Evolutionary conservation across 2,888 invertebrate species (phyloP).

Genomic region (Escarpia spicata): DNA sequence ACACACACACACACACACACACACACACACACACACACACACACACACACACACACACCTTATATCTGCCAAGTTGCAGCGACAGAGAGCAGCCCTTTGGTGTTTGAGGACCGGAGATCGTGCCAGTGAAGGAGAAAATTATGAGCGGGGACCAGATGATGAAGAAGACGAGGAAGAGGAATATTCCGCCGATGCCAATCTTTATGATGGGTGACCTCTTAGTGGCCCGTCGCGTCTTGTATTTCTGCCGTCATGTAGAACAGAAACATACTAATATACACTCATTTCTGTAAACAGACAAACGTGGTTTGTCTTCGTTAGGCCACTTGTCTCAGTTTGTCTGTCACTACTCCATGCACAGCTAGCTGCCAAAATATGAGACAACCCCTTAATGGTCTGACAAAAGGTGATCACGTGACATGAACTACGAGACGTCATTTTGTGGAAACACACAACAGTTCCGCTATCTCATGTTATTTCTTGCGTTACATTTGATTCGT

Average conservation of each 20-base stretch:
- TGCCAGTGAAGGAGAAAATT: conserved; percentile 79
- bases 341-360: too few relatives aligned
- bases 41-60: conserved; percentile 61
- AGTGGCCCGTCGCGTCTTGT: conserved; percentile 89
- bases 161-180: conserved; percentile 78
- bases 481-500: too few relatives aligned
- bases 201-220: conserved; percentile 84
- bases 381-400: too few relatives aligned
- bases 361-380: too few relatives aligned
- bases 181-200: conserved; percentile 89
- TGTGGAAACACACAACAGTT: too few relatives aligned
- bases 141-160: conserved; percentile 98
- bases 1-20: too few relatives aligned
- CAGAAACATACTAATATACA: neutral
- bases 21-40: conserved; percentile 37
- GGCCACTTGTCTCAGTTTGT: too few relatives aligned
- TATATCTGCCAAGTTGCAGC: conserved; percentile 88
- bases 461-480: too few relatives aligned
- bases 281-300: too few relatives aligned
- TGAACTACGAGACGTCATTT: too few relatives aligned
- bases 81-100: conserved; percentile 86
- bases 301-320: too few relatives aligned
- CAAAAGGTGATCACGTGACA: too few relatives aligned
- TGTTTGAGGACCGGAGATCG: conserved; percentile 78
- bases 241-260: conserved; percentile 70